A percentile compares a stretch with the other conserved stretches of the same genome.
phyloP scores from a whole-genome alignment of 2,888 invertebrate genomes.

The Emesis russula region DNA sequence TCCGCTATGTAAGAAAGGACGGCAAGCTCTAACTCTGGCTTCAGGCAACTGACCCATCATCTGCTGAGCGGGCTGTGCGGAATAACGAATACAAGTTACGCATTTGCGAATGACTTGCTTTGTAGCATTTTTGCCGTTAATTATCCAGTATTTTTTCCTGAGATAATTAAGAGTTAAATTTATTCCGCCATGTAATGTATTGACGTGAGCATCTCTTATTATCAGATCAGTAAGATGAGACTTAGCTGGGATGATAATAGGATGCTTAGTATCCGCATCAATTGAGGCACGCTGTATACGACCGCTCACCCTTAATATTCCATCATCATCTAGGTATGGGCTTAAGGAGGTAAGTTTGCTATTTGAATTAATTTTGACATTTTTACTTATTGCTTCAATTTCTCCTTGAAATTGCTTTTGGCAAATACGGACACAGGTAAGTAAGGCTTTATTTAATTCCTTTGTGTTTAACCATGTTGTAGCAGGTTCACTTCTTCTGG shows the following conservation, averaged over 20 bases:
- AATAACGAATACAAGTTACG: constrained; percentile 57
- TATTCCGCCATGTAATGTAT: constrained; percentile 84
- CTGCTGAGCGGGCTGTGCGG: constrained; percentile 41
- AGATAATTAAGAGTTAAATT: constrained; percentile 72
- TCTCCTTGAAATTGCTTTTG: neutral
- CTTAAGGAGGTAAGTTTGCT: constrained; percentile 19
- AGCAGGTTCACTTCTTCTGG: neutral
- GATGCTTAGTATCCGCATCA: constrained; percentile 42
- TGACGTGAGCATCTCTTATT: constrained; percentile 77
- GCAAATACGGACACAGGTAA: constrained; percentile 14
- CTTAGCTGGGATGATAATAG: constrained; percentile 48
- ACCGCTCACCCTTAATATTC: constrained; percentile 25
- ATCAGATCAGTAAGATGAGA: constrained; percentile 57
- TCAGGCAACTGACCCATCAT: constrained; percentile 78
- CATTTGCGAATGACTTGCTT: constrained; percentile 61
- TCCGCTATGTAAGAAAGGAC: constrained; percentile 65
- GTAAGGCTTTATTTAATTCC: constrained; percentile 23
- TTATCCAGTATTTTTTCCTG: constrained; percentile 72
- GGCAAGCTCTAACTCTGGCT: constrained; percentile 48
- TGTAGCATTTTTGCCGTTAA: constrained; percentile 44
- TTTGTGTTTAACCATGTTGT: neutral
- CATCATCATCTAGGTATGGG: constrained; percentile 36
- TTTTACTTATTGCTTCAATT: constrained; percentile 5
- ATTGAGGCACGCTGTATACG: constrained; percentile 9
- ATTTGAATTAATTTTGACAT: neutral